Evolutionary conservation across 2,888 invertebrate genomes (phyloP).

Genomic region (Arctia plantaginis): DNA sequence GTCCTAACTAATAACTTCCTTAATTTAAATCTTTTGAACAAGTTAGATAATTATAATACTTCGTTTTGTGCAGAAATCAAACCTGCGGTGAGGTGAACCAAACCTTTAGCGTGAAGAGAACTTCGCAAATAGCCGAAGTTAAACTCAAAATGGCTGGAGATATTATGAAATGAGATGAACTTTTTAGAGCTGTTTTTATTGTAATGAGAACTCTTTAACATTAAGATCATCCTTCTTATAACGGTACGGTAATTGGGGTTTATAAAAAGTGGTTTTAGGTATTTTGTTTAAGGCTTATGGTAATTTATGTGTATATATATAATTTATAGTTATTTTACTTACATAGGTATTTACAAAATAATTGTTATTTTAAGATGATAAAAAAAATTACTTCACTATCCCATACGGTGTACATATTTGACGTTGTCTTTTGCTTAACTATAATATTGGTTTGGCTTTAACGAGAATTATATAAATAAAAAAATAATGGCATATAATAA

Average conservation of each 20-base stretch:
- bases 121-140: conserved; percentile 35
- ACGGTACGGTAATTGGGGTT: not conserved
- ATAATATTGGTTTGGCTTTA: too few species aligned
- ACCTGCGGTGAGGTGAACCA: conserved; percentile 1
- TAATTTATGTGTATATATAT: not conserved
- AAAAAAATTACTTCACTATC: too few species aligned
- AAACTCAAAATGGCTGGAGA: conserved; percentile 31
- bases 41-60: not conserved
- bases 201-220: conserved; percentile 24
- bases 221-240: conserved; percentile 13
- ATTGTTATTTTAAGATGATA: too few species aligned
- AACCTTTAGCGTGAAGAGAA: conserved; percentile 19
- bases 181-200: conserved; percentile 31
- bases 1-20: not conserved
- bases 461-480: too few species aligned
- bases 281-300: not conserved
- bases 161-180: conserved; percentile 30
- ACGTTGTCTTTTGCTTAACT: too few species aligned
- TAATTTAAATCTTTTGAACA: not conserved
- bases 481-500: too few species aligned
- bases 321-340: too few species aligned
- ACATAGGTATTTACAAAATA: too few species aligned
- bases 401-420: too few species aligned
- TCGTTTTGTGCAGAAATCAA: not conserved
- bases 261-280: not conserved